Conservation (phyloP, 2,797 vertebrate genomes). For the Typhlichthys subterraneus region DNA sequence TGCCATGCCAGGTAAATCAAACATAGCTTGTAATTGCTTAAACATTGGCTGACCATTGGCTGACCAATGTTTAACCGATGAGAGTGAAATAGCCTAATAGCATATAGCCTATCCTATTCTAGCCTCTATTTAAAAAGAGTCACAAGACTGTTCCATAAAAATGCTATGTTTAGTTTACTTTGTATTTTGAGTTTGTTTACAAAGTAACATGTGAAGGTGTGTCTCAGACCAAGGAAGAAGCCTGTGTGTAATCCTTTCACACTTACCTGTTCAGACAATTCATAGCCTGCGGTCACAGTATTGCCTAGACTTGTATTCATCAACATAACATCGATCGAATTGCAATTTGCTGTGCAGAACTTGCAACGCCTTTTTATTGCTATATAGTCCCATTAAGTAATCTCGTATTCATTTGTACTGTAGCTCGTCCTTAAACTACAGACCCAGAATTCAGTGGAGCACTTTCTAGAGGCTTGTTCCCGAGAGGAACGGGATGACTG, state of each 20-base stretch:
- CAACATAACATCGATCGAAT: neutral
- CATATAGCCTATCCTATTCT: too few species aligned
- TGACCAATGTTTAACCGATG: neutral
- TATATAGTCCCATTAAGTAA: neutral
- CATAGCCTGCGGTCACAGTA: constrained; percentile 41
- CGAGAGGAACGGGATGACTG: constrained; percentile 91
- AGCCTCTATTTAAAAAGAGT: neutral
- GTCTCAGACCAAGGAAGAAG: too few species aligned
- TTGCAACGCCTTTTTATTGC: neutral
- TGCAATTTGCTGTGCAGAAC: neutral
- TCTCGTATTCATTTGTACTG: neutral
- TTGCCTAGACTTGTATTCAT: constrained; percentile 28
- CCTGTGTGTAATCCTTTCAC: constrained; percentile 11
- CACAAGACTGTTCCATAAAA: neutral
- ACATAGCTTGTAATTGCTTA: too few species aligned
- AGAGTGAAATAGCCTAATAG: neutral
- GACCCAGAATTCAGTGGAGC: constrained; percentile 82
- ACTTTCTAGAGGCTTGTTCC: constrained; percentile 91
- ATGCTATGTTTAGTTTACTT: neutral
- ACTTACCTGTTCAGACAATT: constrained; percentile 12
- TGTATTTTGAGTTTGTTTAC: constrained; percentile 22
- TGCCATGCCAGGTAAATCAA: neutral
- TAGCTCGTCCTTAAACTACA: constrained; percentile 88
- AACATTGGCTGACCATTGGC: neutral
- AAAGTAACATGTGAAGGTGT: too few species aligned